Conservation (phyloP, 2,113 vertebrate genomes). For the Oryzias celebensis region DNA sequence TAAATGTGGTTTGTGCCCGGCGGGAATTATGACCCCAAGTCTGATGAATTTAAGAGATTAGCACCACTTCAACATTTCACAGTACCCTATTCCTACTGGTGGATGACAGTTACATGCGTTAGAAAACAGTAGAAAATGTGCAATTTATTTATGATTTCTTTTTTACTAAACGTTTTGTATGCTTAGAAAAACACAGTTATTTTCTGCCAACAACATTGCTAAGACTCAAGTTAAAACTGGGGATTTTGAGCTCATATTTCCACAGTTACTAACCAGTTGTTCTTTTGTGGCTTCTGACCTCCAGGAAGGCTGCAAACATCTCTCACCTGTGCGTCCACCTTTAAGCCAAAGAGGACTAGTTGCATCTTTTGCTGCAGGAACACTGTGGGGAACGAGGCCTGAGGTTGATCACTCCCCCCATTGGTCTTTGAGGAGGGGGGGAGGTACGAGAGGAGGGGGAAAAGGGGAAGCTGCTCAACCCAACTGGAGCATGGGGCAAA, state of each 20-base stretch:
- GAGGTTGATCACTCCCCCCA: constrained; percentile 55
- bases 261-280: constrained; percentile 7
- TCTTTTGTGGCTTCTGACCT: constrained; percentile 46
- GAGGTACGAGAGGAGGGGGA: constrained; percentile 14
- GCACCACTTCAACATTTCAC: too few species aligned
- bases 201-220: too few species aligned
- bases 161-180: too few species aligned
- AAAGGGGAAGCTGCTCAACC: constrained; percentile 35
- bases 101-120: too few species aligned
- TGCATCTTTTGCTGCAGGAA: constrained; percentile 35
- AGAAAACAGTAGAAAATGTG: too few species aligned
- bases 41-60: too few species aligned
- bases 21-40: too few species aligned
- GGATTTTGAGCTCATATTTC: background rate
- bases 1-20: too few species aligned
- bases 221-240: too few species aligned
- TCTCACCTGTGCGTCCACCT: constrained; percentile 34
- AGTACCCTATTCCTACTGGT: too few species aligned
- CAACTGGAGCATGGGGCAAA: constrained; percentile 90
- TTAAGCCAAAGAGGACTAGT: constrained; percentile 22
- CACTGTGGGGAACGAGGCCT: constrained; percentile 53
- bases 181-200: too few species aligned
- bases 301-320: constrained; percentile 64
- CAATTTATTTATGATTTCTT: too few species aligned
- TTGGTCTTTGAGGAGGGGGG: constrained; percentile 57